These are phyloP conservation scores for Ornithoptera priamus DNA, from an alignment of 2,888 invertebrate genomes.

Conservation along the genomic window DNA sequence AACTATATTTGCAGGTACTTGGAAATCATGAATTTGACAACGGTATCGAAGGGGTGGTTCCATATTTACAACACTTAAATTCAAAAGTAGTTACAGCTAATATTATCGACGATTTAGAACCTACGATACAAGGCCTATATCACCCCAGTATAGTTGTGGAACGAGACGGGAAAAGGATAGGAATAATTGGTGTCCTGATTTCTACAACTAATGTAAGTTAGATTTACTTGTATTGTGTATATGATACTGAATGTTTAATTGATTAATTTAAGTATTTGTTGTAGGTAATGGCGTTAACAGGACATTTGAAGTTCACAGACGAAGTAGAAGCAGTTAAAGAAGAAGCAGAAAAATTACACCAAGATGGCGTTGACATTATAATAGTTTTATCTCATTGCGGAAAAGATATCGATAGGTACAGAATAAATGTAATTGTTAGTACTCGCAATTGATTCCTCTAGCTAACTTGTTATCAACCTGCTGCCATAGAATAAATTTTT, in stretches of 20 bases:
- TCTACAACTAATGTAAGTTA: slow-evolving; percentile 61
- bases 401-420: slow-evolving; percentile 80
- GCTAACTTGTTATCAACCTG: no score
- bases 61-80: slow-evolving; percentile 82
- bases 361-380: slow-evolving; percentile 85
- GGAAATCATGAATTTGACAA: slow-evolving; percentile 95
- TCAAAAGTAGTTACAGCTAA: slow-evolving; percentile 88
- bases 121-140: slow-evolving; percentile 83
- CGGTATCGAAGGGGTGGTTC: slow-evolving; percentile 84
- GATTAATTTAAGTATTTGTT: slow-evolving; percentile 70
- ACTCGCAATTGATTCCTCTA: no score
- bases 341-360: slow-evolving; percentile 83
- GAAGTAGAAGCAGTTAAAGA: slow-evolving; percentile 83
- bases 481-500: no score
- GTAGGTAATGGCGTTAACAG: slow-evolving; percentile 75
- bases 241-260: no score
- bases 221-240: not conserved
- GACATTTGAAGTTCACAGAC: slow-evolving; percentile 82
- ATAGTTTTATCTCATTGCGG: slow-evolving; percentile 92
- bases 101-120: slow-evolving; percentile 85
- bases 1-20: slow-evolving; percentile 78
- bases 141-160: slow-evolving; percentile 83
- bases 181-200: slow-evolving; percentile 87
- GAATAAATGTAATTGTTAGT: no score
- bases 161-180: slow-evolving; percentile 84